These are phyloP conservation scores for Alces alces DNA, from an alignment of 2,113 vertebrate species.

Conservation along the genomic window DNA sequence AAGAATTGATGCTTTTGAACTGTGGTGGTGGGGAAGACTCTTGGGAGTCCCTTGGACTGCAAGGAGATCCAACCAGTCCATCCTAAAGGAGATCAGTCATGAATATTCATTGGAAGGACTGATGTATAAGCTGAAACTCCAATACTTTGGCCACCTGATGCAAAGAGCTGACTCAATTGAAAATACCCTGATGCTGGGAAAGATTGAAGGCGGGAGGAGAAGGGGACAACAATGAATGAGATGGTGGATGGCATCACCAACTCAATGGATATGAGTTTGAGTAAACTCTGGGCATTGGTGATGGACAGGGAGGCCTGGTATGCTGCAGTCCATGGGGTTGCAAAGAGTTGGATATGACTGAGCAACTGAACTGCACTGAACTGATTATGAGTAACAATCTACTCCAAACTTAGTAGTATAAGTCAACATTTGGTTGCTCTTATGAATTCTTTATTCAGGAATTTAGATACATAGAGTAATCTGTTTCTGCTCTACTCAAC, in stretches of 20 bases:
- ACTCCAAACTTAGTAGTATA: background rate
- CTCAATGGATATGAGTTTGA: background rate
- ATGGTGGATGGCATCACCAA: background rate
- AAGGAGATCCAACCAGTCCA: background rate
- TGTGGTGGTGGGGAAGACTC: background rate
- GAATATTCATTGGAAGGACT: background rate
- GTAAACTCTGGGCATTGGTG: background rate
- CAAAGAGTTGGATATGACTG: background rate
- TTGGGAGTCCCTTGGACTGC: background rate
- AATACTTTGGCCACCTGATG: background rate
- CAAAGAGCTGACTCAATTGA: background rate
- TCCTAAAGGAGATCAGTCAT: background rate
- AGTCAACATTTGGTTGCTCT: background rate
- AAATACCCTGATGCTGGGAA: background rate
- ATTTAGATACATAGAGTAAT: background rate
- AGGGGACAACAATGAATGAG: background rate
- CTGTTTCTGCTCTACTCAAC: background rate
- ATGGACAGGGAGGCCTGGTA: background rate
- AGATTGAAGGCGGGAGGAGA: background rate
- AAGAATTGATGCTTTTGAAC: background rate
- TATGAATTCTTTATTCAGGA: background rate
- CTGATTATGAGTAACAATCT: background rate
- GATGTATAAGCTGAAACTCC: background rate
- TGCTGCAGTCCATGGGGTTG: background rate
- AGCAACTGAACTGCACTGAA: background rate